Evolutionary conservation across 2,113 vertebrate genomes (phyloP), one percentile per base, ranked within the genome.

Genomic region (Lepisosteus oculatus): DNA sequence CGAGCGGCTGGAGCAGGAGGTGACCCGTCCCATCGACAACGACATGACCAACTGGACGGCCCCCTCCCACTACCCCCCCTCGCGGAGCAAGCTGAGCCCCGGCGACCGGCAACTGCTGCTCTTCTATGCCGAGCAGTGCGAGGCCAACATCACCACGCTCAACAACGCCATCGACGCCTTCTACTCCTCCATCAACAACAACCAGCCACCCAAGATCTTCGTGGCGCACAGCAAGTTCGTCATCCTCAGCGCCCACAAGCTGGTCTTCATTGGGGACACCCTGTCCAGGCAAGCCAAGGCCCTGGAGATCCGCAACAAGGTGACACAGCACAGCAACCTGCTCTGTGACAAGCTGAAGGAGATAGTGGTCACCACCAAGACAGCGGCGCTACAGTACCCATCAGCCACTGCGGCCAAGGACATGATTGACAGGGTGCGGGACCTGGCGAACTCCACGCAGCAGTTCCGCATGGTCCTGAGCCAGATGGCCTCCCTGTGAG

Each of bases 191-290:
- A 89, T 99, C 82, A 92, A 89, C 86, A 93, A 91, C 85, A 99
- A 98, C 86, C 97, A 98, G 78, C 96, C 96, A 0, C 97, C 97
- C 66, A 98, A 96, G 87, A 97, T 98, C 82, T 99, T 99, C 0
- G 97, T 99, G 80, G 96, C 97, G 0, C 97, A 99, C 89, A 97
- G 96, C 93, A 99, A 99, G 78, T 97, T 99, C 0, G 94, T 99
- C 88, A 98, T 99, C 83, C 95, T 99, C 75, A 98, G 96, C 0
- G 96, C 96, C 3, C 96, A 99, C 88, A 98, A 98, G 94, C 91
- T 99, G 1, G 96, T 99, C 55, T 98, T 99, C 87, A 99, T 98
- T 0, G 97, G 97, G 3, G 97, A 99, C 91, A 98, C 97, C 0
- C 85, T 99, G 75, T 97, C 97, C 0, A 94, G 97, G 47, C 96